Evolutionary conservation across 1,140 invertebrate species (phyloP), one percentile per base, ranked within the genome.

Genomic region (Paracyclopina nana): DNA sequence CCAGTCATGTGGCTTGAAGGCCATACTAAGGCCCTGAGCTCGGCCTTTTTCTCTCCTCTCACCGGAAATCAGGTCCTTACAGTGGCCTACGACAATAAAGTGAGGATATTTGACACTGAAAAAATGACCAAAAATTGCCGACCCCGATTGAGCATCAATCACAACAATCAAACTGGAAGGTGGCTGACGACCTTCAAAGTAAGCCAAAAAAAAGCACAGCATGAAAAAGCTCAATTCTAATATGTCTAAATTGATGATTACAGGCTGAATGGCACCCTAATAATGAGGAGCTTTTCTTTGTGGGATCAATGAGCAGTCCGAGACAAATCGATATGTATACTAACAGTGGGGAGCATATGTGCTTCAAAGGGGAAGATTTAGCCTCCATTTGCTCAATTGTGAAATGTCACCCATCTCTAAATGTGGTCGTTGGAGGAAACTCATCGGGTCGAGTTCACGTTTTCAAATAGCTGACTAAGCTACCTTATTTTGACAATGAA

Each of bases 371-470:
- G n/a, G 34, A 38, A 9, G 34, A 38, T 38, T 20, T 38, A 9
- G 34, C n/a, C 8, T 38, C 34, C 34, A 38, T 38, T 38, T 38
- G 34, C 34, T 38, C 34, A n/a, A 38, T 38, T 38, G 34, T 38
- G 3, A 20, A 16, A 5, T 4, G 34, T 9, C 34, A 38, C 20
- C 34, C 34, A n/a, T 38, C 34, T 2, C 34, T 16, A 9, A 20
- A 38, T 38, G 20, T 38, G 14, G 34, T 38, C 9, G 34, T 38
- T n/a, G 34, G 34, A 5, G 34, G 34, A 9, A 38, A 38, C 20
- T 38, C 34, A n/a, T 38, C 34, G 9, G 34, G 34, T 4, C 34
- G 34, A 38, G 34, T 38, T 9, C 34, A 38, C 34, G 34, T 38
- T n/a, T 38, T 38, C 34, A 38, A 16, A 20, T 38, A 38, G 34